Evolutionary conservation across 92 coral and sea anemone species (phyloP).

Genomic region (Ricordea florida): DNA sequence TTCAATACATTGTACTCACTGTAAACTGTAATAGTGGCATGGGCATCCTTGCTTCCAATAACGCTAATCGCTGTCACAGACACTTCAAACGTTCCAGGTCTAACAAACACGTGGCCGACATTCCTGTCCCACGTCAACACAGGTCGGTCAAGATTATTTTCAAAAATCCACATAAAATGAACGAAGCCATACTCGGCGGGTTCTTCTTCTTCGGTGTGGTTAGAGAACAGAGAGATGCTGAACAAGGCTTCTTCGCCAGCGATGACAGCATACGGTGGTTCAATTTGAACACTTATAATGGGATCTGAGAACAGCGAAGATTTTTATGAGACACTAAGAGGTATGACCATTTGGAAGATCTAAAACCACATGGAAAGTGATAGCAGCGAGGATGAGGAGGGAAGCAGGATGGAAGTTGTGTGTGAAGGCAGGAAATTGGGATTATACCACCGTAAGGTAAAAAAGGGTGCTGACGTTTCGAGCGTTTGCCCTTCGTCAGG

Average conservation of each 20-base stretch:
- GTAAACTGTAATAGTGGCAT: constrained; percentile 28
- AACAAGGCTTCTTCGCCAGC: constrained; percentile 42
- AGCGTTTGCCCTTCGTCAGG: no score
- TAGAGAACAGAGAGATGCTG: constrained; percentile 43
- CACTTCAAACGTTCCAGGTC: constrained; percentile 39
- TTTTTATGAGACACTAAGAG: no score
- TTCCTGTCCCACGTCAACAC: constrained; percentile 46
- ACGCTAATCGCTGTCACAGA: constrained; percentile 47
- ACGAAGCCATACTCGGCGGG: constrained; percentile 47
- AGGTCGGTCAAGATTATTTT: constrained; percentile 13
- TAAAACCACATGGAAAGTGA: no score
- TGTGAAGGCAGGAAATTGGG: no score
- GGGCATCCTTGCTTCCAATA: constrained; percentile 4
- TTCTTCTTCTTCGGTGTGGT: background rate
- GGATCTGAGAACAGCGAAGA: constrained; percentile 8
- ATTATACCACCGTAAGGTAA: no score
- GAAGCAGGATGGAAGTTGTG: no score
- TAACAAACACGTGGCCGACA: constrained; percentile 33
- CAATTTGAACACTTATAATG: constrained; percentile 12
- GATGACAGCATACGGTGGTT: constrained; percentile 66
- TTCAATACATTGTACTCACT: constrained; percentile 25
- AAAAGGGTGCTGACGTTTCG: no score
- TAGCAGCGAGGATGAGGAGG: no score
- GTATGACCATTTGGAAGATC: no score
- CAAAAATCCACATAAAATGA: constrained; percentile 70